phyloP scores from a whole-genome alignment of 2,888 invertebrate genomes.

The Lepidocyrtinus sp. region DNA sequence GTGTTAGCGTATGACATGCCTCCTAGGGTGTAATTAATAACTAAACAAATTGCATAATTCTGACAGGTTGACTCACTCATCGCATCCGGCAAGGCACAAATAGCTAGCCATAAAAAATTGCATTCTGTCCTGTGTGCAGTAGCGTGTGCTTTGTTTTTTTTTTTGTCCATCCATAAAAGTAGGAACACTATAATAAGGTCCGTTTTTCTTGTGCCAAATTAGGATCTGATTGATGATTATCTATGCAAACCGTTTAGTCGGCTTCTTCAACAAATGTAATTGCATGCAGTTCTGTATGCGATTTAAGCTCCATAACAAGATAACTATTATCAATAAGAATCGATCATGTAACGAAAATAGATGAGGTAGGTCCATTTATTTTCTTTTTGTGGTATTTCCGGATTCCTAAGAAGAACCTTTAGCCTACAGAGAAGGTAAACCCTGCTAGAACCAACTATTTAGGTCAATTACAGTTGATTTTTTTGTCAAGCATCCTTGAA shows the following conservation, averaged over 20 bases:
- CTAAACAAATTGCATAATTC: neutral
- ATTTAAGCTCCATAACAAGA: no score
- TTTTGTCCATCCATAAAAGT: neutral
- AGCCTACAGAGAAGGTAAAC: neutral
- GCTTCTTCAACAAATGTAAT: neutral
- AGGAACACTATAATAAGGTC: neutral
- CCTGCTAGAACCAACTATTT: neutral
- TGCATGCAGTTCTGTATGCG: no score
- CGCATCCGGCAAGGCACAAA: neutral
- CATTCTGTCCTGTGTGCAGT: neutral
- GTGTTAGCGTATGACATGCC: no score
- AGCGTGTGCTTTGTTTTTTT: neutral
- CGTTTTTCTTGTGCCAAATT: conserved; percentile 43
- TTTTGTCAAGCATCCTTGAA: conserved; percentile 4
- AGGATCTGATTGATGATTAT: conserved; percentile 24
- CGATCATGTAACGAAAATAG: no score
- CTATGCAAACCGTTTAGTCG: neutral
- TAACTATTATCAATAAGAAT: no score
- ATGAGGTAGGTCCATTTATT: neutral
- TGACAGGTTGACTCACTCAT: neutral
- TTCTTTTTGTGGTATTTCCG: neutral
- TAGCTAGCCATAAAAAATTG: neutral
- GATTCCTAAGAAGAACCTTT: neutral
- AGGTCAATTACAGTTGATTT: neutral
- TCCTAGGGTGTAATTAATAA: neutral